Evolutionary conservation across 2,797 vertebrate species (phyloP), one percentile per base, ranked within the genome.

Genomic region (Sphenopsis melanotis): DNA sequence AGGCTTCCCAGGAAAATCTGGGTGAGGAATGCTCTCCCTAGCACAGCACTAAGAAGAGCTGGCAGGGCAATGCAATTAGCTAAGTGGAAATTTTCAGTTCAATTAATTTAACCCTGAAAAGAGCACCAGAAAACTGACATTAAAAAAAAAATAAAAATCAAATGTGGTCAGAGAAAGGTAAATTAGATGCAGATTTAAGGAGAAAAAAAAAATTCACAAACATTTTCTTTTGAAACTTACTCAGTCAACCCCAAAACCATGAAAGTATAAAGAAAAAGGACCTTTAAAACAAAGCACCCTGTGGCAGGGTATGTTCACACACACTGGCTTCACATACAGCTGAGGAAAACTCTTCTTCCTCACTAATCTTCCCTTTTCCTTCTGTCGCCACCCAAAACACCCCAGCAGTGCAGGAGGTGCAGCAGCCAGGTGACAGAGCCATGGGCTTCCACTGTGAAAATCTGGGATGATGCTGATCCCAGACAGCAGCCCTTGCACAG

Each of bases 191-290:
- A 24, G 23, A 52, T 66, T 61, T 66, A 29, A 23, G 9, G 16
- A 39, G 15, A 2, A 1, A 11, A 34, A 22, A 50, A 46, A 15
- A 53, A 19, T 2, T 19, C 0, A 3, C 6, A 44, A 65, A 41
- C 1, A 4, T 65, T 64, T 75, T 34, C 12, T 41, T 78, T 68
- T 64, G 21, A 78, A 89, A 81, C 2, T 9, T 27, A 22, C 2
- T 11, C 61, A 78, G 10, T 37, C 53, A 64, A 49, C 9, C 5
- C 17, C 34, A 22, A 82, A 44, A 6, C 2, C 14, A 22, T 10
- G 10, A 55, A 39, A 64, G 13, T 5, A 23, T 26, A 60, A 32
- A 87, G 22, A 10, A 52, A 46, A 55, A 64, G 39, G 4, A 3
- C 16, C 24, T 75, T 83, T 66, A 32, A 68, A 85, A 41, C 4